Evolutionary conservation across 2,888 invertebrate species (phyloP).

Genomic region (Cerastis leucographa): DNA sequence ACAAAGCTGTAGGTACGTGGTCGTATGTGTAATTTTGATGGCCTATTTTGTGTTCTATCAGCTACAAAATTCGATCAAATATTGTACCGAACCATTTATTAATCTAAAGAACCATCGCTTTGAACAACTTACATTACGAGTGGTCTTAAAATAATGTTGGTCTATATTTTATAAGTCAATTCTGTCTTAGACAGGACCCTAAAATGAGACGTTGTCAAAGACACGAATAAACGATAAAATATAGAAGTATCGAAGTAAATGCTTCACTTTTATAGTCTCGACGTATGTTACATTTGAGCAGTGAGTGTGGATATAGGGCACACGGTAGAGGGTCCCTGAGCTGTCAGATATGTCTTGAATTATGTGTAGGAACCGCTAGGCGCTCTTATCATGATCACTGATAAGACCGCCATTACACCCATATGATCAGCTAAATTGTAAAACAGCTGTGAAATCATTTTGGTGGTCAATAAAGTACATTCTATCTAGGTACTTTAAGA

Average conservation of each 20-base stretch:
- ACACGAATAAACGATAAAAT: slow-evolving; percentile 37
- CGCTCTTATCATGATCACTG: neutral
- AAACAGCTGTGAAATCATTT: neutral
- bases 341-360: neutral
- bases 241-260: slow-evolving; percentile 35
- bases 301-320: slow-evolving; percentile 1
- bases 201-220: slow-evolving; percentile 11
- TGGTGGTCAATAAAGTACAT: neutral
- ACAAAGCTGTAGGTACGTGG: neutral
- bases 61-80: neutral
- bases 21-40: neutral
- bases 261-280: slow-evolving; percentile 19
- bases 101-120: neutral
- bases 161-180: slow-evolving; percentile 2
- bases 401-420: neutral
- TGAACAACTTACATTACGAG: neutral
- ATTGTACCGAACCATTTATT: neutral
- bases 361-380: neutral
- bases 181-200: slow-evolving; percentile 4
- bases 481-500: neutral
- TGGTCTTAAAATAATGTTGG: neutral
- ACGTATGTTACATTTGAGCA: slow-evolving; percentile 10
- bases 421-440: neutral
- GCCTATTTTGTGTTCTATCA: neutral
- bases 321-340: neutral